Evolutionary conservation across 2,113 vertebrate genomes (phyloP).

Genomic region (Calonectris borealis): DNA sequence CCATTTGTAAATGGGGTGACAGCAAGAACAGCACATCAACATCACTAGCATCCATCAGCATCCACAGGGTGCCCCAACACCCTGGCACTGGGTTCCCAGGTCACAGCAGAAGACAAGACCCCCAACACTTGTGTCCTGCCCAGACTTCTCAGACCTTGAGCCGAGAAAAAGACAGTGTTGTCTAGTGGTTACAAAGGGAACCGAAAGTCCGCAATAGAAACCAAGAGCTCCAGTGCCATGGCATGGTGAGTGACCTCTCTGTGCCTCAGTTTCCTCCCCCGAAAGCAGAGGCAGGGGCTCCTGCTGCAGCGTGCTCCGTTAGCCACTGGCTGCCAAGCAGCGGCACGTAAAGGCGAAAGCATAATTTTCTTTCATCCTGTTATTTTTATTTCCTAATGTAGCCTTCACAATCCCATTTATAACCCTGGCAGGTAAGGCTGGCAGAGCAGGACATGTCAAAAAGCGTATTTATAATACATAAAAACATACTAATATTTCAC

Average conservation of each 20-base stretch:
- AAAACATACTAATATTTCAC: neutral
- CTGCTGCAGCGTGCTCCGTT: neutral
- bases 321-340: neutral
- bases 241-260: neutral
- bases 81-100: neutral
- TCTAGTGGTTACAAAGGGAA: neutral
- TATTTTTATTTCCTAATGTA: neutral
- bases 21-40: neutral
- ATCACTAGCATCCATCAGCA: neutral
- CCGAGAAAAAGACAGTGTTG: fast-evolving
- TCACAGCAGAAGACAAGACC: neutral
- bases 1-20: neutral
- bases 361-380: neutral
- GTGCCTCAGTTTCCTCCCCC: conserved; percentile 1
- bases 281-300: neutral
- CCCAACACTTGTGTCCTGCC: neutral
- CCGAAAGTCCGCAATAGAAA: neutral
- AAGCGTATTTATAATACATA: neutral
- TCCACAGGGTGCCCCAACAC: fast-evolving
- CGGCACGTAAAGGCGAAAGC: neutral
- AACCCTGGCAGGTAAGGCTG: neutral
- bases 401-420: neutral
- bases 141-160: neutral
- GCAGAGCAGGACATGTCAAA: neutral
- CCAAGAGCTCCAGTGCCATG: neutral